Percentiles rank a stretch among this genome's conserved stretches.
Conservation (phyloP, 2,888 invertebrate species). For the Micropterix aruncella region DNA sequence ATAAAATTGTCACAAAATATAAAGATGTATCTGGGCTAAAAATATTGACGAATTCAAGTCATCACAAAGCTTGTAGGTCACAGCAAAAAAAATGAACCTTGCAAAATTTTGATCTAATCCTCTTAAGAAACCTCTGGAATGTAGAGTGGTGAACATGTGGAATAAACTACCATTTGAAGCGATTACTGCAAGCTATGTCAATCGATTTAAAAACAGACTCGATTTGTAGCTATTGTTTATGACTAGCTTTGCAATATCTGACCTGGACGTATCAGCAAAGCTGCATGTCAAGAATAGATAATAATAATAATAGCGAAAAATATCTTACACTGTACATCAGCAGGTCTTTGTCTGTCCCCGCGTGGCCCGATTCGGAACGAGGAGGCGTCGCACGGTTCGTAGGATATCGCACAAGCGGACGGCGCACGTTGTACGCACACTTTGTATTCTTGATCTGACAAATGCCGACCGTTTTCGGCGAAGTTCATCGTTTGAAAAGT, state of each 20-base stretch:
- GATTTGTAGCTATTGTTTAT: constrained; percentile 5
- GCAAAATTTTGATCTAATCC: no score
- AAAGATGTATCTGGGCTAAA: no score
- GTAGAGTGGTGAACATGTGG: no score
- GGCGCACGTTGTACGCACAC: constrained; percentile 58
- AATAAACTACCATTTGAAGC: no score
- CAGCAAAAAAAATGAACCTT: no score
- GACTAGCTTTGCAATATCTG: constrained; percentile 8
- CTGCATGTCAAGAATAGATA: constrained; percentile 7
- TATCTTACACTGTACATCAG: constrained; percentile 4
- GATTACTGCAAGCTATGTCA: no score
- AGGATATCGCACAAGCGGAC: constrained; percentile 61
- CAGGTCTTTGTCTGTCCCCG: constrained; percentile 9
- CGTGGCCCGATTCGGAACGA: constrained; percentile 59
- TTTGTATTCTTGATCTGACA: constrained; percentile 65
- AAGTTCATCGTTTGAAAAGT: constrained; percentile 66
- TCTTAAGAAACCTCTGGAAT: no score
- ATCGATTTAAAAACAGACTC: no score
- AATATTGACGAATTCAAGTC: no score
- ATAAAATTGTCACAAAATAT: no score
- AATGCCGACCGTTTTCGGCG: constrained; percentile 66
- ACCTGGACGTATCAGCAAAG: no score
- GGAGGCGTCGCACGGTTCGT: constrained; percentile 59
- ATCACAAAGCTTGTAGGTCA: no score
- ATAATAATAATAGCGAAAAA: constrained; percentile 1